Base-by-base conservation (phyloP, 2,113 vertebrate species). In the Tetrax tetrax region DNA sequence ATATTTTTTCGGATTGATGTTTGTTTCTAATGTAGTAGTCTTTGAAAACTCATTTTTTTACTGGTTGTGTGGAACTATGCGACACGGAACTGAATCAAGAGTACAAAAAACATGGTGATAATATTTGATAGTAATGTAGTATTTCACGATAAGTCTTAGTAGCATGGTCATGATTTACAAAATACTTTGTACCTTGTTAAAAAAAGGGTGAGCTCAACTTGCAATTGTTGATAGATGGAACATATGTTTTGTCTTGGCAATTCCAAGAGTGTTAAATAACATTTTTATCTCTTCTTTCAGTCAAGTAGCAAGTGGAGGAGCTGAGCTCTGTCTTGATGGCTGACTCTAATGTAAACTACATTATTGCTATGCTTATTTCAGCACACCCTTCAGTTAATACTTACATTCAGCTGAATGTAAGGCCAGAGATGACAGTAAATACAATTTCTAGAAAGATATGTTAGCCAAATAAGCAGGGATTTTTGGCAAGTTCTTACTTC, bases 401-500 rank as follows among this genome's bases (percentile, higher is more conserved):
- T 90, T 70, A 33, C 21, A 33, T 88, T 90, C 38, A 35, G 19
- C 41, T 78, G 75, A 38, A 7, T 54, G 13, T 53, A 83, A 88
- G 17, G 64, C 74, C 24, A 15, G 9, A 81, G 25, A 72, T 84
- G 25, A 65, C 31, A 78, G 57, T 70, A 80, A 81, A 82, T 51
- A 29, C 54, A 45, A 22, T 87, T 83, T 89, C 47, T 78, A 82
- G 84, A 76, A 92, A 59, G 79, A 90, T 45, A 6, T 0, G 1
- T 68, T 88, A 61, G 29, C 48, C 82, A 71, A 89, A 91, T 74
- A 51, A 89, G 31, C 57, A 54, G 59, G 14, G 79, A 24, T 54
- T 82, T 92, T 88, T 88, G 53, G n/a, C 51, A 80, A 77, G 20
- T 63, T 93, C 89, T 93, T 83, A 81, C 38, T 95, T 83, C 21